phyloP scores from a whole-genome alignment of 2,797 vertebrate genomes.

The Eospalax fontanierii region DNA sequence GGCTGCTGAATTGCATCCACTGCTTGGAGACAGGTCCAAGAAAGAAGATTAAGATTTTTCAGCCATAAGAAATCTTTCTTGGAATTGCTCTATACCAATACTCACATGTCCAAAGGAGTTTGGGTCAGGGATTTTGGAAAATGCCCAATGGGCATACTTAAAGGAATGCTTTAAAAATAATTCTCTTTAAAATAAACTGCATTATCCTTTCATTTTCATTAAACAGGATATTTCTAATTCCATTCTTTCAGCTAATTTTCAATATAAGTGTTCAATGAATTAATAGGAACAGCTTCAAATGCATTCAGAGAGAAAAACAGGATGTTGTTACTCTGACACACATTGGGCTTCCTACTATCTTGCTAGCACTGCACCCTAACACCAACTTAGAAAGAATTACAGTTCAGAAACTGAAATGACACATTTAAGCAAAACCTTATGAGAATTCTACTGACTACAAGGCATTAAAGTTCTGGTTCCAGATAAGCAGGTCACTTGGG shows the following conservation, averaged over 20 bases:
- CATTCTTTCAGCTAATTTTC: background rate
- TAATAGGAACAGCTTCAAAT: background rate
- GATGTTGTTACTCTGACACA: background rate
- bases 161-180: constrained; percentile 14
- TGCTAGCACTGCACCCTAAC: background rate
- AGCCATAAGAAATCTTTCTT: background rate
- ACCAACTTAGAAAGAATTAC: background rate
- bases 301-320: background rate
- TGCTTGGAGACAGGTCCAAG: background rate
- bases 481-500: background rate
- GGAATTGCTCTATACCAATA: background rate
- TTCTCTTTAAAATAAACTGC: background rate
- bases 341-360: background rate
- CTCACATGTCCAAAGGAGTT: constrained; percentile 15
- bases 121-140: constrained; percentile 9
- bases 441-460: background rate
- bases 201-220: background rate
- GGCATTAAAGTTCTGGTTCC: background rate
- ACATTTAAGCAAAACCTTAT: background rate
- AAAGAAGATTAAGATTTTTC: background rate
- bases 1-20: background rate
- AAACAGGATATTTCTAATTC: background rate
- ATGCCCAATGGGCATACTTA: background rate
- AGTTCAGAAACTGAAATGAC: background rate
- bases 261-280: background rate